These are phyloP conservation scores for Taeniopygia guttata DNA, from an alignment of 2,797 vertebrate genomes.

Conservation along the genomic window DNA sequence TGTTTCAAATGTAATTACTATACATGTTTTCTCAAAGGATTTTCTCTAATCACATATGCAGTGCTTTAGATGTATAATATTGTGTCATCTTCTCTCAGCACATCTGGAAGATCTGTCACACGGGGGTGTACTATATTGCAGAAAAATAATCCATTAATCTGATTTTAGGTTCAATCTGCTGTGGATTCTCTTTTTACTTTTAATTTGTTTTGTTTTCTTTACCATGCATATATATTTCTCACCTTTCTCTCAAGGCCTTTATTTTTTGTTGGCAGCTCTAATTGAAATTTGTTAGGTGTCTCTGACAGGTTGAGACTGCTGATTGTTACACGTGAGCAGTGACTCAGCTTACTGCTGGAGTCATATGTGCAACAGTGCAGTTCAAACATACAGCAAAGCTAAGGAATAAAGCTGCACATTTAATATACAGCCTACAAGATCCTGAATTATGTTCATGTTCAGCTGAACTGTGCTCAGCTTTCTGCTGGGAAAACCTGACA, in stretches of 20 bases:
- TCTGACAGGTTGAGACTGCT: neutral
- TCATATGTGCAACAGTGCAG: neutral
- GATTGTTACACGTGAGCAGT: neutral
- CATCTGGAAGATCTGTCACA: slow-evolving; percentile 2
- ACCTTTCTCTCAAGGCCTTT: neutral
- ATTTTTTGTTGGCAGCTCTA: neutral
- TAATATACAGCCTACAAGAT: neutral
- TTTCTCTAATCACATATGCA: neutral
- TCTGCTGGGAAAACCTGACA: neutral
- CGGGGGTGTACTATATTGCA: neutral
- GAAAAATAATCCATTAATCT: slow-evolving; percentile 45
- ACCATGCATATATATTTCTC: neutral
- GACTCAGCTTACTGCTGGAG: slow-evolving; percentile 22
- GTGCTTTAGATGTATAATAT: neutral
- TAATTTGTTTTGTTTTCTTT: neutral
- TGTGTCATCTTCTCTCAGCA: neutral
- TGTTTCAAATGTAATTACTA: neutral
- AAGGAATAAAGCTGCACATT: neutral
- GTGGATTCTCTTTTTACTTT: neutral
- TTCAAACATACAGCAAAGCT: neutral
- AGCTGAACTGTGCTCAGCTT: neutral
- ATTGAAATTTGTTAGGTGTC: neutral
- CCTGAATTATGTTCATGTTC: neutral
- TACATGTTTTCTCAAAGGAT: neutral
- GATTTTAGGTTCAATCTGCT: slow-evolving; percentile 1